Evolutionary conservation across 1,140 invertebrate species (phyloP).

Genomic region (Diachasmimorpha longicaudata): DNA sequence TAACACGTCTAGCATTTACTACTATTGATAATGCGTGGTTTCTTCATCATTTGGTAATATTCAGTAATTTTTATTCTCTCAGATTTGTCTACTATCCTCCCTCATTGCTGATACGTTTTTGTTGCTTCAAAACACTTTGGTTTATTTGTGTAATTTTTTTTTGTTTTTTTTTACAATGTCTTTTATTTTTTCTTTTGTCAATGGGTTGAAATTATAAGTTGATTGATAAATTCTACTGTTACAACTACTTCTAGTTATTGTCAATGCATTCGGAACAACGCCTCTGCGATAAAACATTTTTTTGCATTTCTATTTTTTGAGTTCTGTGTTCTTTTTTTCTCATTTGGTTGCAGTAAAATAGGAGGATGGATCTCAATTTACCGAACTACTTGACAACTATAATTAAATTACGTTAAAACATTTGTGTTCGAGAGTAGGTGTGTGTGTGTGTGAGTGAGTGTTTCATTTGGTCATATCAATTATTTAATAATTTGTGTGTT

Average conservation of each 20-base stretch:
- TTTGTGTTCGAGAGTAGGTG: neutral
- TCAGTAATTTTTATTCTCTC: constrained; percentile 27
- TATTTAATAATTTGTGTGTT: neutral
- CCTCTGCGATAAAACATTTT: constrained; percentile 41
- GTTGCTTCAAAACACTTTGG: constrained; percentile 11
- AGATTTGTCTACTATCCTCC: constrained; percentile 25
- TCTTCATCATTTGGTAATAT: constrained; percentile 37
- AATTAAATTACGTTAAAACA: neutral
- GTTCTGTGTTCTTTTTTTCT: constrained; percentile 1
- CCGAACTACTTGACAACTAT: neutral
- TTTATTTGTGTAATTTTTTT: constrained; percentile 2
- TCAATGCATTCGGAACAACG: constrained; percentile 60
- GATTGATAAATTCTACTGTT: constrained; percentile 37
- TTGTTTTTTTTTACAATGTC: constrained; percentile 9
- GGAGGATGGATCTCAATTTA: constrained; percentile 19
- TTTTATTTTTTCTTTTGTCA: neutral
- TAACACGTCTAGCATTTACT: constrained; percentile 58
- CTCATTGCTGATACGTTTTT: constrained; percentile 27
- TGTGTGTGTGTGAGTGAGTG: neutral
- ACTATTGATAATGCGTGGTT: constrained; percentile 31
- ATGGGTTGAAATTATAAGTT: constrained; percentile 28
- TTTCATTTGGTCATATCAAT: constrained; percentile 2
- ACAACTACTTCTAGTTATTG: constrained; percentile 47
- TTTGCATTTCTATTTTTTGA: constrained; percentile 3
- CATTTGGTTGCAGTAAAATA: neutral